Conservation (phyloP, 2,888 invertebrate genomes). For the Thymelicus acteon region DNA sequence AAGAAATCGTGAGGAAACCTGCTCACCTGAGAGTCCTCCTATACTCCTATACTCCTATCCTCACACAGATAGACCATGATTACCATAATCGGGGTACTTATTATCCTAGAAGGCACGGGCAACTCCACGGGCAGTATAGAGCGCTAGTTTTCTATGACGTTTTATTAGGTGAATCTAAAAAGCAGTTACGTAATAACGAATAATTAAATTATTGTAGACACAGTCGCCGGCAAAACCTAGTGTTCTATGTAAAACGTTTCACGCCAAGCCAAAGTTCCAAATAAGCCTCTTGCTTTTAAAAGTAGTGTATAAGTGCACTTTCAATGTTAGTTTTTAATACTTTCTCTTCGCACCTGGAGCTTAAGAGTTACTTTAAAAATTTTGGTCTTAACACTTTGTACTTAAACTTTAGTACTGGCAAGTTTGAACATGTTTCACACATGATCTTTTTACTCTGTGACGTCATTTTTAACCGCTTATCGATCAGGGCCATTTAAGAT, state of each 20-base stretch:
- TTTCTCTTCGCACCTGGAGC: slow-evolving; percentile 15
- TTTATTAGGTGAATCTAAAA: no score
- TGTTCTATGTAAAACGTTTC: neutral
- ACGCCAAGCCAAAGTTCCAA: neutral
- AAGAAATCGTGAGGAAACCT: no score
- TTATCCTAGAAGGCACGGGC: no score
- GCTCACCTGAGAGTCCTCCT: no score
- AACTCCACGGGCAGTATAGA: no score
- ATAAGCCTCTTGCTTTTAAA: slow-evolving; percentile 6
- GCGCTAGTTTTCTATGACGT: no score
- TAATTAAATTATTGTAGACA: neutral
- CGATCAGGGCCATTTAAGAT: no score
- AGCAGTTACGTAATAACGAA: no score
- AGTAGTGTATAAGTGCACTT: slow-evolving; percentile 6
- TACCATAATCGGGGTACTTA: no score
- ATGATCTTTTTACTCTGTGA: neutral
- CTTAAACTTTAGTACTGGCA: slow-evolving; percentile 17
- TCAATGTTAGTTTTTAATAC: slow-evolving; percentile 26
- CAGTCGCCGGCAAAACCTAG: neutral
- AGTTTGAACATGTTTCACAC: slow-evolving; percentile 3
- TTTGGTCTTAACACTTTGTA: neutral
- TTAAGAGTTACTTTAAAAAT: slow-evolving; percentile 6
- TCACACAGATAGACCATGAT: no score
- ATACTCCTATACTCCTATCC: no score
- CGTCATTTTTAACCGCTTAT: no score